These are phyloP conservation scores for Rhingia rostrata DNA, from an alignment of 2,888 invertebrate genomes.

Conservation along the genomic window DNA sequence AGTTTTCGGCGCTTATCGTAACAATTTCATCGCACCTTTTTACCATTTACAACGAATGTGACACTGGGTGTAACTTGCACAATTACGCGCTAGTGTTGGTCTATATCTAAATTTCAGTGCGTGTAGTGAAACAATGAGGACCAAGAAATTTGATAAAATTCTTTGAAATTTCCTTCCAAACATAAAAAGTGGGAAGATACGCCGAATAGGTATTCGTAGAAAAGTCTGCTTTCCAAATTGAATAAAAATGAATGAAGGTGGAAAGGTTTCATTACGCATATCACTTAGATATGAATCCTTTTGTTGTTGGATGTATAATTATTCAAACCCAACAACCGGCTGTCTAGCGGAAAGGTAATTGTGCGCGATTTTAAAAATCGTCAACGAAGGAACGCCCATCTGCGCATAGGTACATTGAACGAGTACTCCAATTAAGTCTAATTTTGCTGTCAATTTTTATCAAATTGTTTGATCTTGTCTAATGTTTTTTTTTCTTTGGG, in stretches of 20 bases:
- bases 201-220: background rate
- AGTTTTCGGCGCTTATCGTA: conserved; percentile 46
- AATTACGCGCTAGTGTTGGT: background rate
- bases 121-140: background rate
- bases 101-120: background rate
- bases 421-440: conserved; percentile 49
- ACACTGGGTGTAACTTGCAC: conserved; percentile 17
- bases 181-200: background rate
- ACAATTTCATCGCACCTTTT: conserved; percentile 51
- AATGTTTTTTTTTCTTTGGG: conserved; percentile 27
- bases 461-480: conserved; percentile 41
- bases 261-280: conserved; percentile 19
- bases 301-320: background rate
- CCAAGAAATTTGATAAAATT: background rate
- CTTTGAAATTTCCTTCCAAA: conserved; percentile 4
- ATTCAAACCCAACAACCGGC: conserved; percentile 2
- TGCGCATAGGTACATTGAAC: conserved; percentile 6
- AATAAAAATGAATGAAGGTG: conserved; percentile 14
- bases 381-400: conserved; percentile 14
- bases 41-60: conserved; percentile 11
- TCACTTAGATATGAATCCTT: conserved; percentile 31
- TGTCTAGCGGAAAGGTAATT: conserved; percentile 45
- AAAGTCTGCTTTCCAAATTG: background rate
- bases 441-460: conserved; percentile 64
- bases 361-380: conserved; percentile 45